Conservation (phyloP, 2,888 invertebrate genomes). For the Hydriomena furcata region DNA sequence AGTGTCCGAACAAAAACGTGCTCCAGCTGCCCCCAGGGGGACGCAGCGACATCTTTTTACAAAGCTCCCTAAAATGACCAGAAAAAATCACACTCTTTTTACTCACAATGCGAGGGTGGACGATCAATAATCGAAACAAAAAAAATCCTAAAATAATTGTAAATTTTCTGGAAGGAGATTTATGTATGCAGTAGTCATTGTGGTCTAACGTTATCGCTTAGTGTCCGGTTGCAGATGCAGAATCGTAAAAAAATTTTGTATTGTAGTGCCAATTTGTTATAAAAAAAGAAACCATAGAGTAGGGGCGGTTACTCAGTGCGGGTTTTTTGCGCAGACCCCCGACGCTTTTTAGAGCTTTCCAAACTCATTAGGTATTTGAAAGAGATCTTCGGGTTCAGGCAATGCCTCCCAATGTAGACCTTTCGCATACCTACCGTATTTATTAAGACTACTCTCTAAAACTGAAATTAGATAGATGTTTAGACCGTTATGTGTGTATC, state of each 20-base stretch:
- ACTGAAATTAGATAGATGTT: too few species aligned
- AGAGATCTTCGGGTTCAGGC: too few species aligned
- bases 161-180: conserved; percentile 75
- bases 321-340: conserved; percentile 26
- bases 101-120: conserved; percentile 79
- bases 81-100: conserved; percentile 75
- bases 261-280: conserved; percentile 50
- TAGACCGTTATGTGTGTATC: too few species aligned
- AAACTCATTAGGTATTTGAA: conserved; percentile 27
- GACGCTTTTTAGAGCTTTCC: conserved; percentile 25
- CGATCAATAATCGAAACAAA: conserved; percentile 72
- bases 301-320: conserved; percentile 28
- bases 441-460: too few species aligned
- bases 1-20: conserved; percentile 34
- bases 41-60: conserved; percentile 75
- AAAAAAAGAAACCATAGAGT: conserved; percentile 33
- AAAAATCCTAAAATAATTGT: conserved; percentile 75
- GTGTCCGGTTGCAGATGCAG: conserved; percentile 78
- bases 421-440: too few species aligned
- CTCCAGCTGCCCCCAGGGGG: conserved; percentile 72
- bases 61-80: conserved; percentile 75
- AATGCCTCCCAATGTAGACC: too few species aligned
- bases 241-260: conserved; percentile 48
- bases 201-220: conserved; percentile 61
- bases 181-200: conserved; percentile 76